Base-by-base conservation (phyloP, 2,888 invertebrate species). In the Fragum fragum region DNA sequence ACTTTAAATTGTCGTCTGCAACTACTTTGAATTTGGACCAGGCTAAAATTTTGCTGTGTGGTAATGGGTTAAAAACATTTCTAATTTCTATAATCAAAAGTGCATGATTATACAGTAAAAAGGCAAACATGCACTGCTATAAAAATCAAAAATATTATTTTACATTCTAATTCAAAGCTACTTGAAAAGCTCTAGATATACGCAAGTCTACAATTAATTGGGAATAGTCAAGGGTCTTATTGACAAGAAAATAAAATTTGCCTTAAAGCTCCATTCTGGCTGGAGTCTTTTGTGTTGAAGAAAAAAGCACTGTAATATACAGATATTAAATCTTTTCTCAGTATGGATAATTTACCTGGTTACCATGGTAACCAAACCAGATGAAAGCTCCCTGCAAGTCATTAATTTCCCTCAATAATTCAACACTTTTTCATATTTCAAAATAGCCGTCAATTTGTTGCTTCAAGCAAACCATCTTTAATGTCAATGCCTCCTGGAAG, bases 261-360 rank as follows among this genome's bases (percentile, higher is more conserved):
- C 63, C 63, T 63, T 36, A 29, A 63, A 36, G 63, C 32, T 32
- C 28, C 28, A 18, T 29, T 63, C 63, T 63, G 36, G 63, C 23
- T 28, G 28, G 16, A 63, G 28, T 63, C 63, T 63, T 63, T 63
- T 63, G 28, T 63, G 63, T 57, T 28, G 63, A 55, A 63, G 59
- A 73, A 55, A 55, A 61, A 66, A 66, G 73, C 52, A 32, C 47
- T 63, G 73, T 53, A 80, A 80, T 75, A 77, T 73, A 72, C 55
- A 32, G 68, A 72, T 66, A 57, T 59, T 72, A 79, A 73, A 79
- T 59, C 73, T 73, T 72, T 70, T 79, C 79, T 53, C 18, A 61
- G 42, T 73, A 77, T 74, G 55, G 74, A 83, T 78, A 69, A 81
- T 84, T 84, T 84, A 84, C 84, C 84, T 81, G 81, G 84, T 84